Evolutionary conservation across 2,113 vertebrate species (phyloP).

Genomic region (Leucoraja erinaceus): DNA sequence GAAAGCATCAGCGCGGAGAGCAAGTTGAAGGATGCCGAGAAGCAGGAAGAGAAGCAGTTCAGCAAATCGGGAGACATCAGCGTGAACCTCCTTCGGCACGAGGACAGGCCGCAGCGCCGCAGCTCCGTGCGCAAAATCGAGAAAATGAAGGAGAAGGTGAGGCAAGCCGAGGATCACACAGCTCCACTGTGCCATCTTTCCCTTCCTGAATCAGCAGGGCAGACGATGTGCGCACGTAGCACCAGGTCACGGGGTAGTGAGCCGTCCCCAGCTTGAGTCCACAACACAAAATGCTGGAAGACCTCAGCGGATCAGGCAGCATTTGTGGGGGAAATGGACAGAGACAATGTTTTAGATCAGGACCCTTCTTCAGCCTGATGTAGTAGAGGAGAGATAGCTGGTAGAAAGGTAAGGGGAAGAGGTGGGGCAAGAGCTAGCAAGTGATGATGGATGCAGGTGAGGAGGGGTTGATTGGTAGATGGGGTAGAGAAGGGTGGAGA

Average conservation of each 20-base stretch:
- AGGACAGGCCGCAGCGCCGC: conserved; percentile 83
- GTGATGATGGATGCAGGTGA: no score
- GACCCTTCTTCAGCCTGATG: no score
- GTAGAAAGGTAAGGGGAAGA: no score
- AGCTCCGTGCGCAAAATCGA: conserved; percentile 93
- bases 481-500: no score
- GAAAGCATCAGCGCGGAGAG: conserved; percentile 91
- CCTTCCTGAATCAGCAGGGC: neutral
- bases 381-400: no score
- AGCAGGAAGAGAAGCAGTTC: conserved; percentile 95
- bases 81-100: conserved; percentile 74
- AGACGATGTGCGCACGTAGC: neutral
- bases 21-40: conserved; percentile 95
- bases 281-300: no score
- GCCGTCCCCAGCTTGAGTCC: neutral
- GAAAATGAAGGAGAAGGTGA: conserved; percentile 77
- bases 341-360: no score
- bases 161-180: neutral
- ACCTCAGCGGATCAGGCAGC: no score
- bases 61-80: conserved; percentile 81
- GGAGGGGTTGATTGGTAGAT: no score
- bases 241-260: neutral
- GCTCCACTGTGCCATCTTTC: neutral
- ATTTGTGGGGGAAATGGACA: no score
- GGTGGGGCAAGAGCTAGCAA: no score